Percentiles rank a stretch among this genome's conserved stretches.
Evolutionary conservation across 2,113 vertebrate species (phyloP).

Genomic region (Gymnorhina tibicen): DNA sequence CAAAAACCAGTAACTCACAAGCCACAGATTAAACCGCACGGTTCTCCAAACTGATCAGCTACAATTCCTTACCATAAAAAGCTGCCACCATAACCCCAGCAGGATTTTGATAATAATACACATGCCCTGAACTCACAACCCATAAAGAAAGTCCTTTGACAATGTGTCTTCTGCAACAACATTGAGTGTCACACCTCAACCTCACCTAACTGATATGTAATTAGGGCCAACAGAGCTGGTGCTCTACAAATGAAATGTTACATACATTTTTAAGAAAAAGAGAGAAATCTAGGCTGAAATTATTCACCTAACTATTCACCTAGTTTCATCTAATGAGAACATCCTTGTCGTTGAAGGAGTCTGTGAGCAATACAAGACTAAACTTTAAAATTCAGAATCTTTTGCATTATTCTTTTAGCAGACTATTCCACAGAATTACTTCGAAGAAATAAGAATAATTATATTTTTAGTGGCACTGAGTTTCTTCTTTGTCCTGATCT

Average conservation of each 20-base stretch:
- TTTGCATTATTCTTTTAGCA: background rate
- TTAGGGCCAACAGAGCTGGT: background rate
- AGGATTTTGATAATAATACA: background rate
- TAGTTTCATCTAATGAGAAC: background rate
- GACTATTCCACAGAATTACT: background rate
- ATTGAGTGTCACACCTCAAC: background rate
- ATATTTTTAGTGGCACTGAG: background rate
- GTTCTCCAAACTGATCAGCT: background rate
- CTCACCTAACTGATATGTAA: background rate
- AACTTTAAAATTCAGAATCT: background rate
- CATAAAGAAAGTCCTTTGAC: background rate
- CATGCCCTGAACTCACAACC: background rate
- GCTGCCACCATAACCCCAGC: background rate
- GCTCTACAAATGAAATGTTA: background rate
- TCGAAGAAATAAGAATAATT: background rate
- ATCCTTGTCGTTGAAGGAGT: background rate
- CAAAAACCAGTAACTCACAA: background rate
- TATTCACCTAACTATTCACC: background rate
- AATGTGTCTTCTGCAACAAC: background rate
- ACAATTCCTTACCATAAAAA: background rate
- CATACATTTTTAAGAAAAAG: background rate
- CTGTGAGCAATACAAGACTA: background rate
- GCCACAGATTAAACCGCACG: background rate
- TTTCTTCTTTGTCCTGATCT: background rate
- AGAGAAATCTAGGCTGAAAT: background rate